Percentiles rank a stretch among this genome's conserved stretches.
These are phyloP conservation scores for Tenebrosternarchus preto DNA, from an alignment of 2,113 vertebrate species.

Conservation along the genomic window DNA sequence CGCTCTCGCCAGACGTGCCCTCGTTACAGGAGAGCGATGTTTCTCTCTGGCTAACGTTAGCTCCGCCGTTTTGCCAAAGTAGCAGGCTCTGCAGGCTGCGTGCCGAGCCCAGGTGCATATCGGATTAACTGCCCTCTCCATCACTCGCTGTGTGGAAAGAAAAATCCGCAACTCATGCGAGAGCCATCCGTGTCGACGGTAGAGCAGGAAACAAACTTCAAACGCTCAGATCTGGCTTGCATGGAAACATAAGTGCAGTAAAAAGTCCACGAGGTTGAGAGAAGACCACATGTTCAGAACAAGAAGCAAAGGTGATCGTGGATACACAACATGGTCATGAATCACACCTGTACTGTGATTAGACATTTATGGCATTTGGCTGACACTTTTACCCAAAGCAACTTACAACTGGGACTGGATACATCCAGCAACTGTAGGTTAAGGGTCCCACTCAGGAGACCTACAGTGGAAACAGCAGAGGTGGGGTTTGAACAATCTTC, in stretches of 20 bases:
- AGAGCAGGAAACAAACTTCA: neutral
- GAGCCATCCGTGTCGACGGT: slow-evolving; percentile 22
- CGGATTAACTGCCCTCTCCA: slow-evolving; percentile 50
- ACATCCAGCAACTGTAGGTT: too few relatives aligned
- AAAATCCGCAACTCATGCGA: slow-evolving; percentile 38
- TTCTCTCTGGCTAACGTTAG: slow-evolving; percentile 45
- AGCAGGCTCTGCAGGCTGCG: slow-evolving; percentile 41
- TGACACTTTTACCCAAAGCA: too few relatives aligned
- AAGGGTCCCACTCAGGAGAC: too few relatives aligned
- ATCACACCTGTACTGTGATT: too few relatives aligned
- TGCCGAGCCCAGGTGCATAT: slow-evolving; percentile 40
- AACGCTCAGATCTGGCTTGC: neutral
- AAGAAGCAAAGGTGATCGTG: too few relatives aligned
- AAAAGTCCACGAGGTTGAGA: slow-evolving; percentile 26
- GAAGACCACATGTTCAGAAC: neutral
- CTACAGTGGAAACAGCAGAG: too few relatives aligned
- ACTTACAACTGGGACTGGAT: too few relatives aligned
- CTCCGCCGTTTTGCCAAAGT: slow-evolving; percentile 41
- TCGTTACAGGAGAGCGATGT: slow-evolving; percentile 53
- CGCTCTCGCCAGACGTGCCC: slow-evolving; percentile 42
- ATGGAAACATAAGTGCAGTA: neutral
- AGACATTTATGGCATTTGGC: too few relatives aligned
- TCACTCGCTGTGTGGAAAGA: slow-evolving; percentile 31
- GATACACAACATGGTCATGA: too few relatives aligned
- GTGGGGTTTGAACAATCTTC: too few relatives aligned